phyloP scores from a whole-genome alignment of 2,888 invertebrate genomes.

The Eugnorisma glareosa region DNA sequence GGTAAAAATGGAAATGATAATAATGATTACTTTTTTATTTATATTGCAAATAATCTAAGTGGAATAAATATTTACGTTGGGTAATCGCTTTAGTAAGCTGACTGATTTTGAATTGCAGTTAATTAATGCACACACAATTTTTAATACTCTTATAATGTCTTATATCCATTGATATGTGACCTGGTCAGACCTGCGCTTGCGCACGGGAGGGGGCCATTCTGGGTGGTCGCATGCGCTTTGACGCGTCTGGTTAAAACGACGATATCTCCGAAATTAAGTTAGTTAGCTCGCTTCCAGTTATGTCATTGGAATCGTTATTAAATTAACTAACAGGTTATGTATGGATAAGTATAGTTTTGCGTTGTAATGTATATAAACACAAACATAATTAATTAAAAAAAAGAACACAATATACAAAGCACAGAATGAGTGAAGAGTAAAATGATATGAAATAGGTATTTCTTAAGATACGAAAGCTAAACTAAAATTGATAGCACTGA shows the following conservation, averaged over 20 bases:
- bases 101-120: neutral
- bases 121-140: neutral
- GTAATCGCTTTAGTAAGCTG: neutral
- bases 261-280: too few species aligned
- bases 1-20: slow-evolving; percentile 55
- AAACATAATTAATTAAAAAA: neutral
- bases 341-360: too few species aligned
- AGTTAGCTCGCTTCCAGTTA: too few species aligned
- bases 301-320: too few species aligned
- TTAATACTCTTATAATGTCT: too few species aligned
- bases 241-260: too few species aligned
- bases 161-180: too few species aligned
- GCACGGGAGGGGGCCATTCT: too few species aligned
- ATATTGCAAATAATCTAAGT: neutral
- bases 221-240: too few species aligned
- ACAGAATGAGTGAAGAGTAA: neutral
- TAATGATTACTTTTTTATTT: neutral
- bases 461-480: neutral
- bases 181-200: too few species aligned
- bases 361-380: too few species aligned
- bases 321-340: too few species aligned
- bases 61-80: neutral
- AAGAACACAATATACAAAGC: neutral
- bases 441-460: neutral
- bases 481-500: neutral